Evolutionary conservation across 2,888 invertebrate genomes (phyloP), one percentile per base, ranked within the genome.

Genomic region (Abrostola tripartita): DNA sequence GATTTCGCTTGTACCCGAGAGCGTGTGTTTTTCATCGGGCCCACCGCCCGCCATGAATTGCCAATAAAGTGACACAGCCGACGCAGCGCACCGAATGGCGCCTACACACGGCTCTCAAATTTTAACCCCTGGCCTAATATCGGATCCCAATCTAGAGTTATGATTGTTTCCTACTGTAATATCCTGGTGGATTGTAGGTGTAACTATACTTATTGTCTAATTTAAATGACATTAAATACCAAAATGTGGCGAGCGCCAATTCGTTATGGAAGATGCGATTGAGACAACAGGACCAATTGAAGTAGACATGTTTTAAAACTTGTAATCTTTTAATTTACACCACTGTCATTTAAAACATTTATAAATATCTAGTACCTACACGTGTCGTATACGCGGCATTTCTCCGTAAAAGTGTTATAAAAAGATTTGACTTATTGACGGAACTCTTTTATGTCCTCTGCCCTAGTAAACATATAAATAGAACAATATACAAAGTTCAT

Each of bases 1-100:
- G 85, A 85, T 85, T 84, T 81, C 68, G 74, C 74, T 75, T 69
- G 77, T 78, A 76, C 49, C 65, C 37, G 68, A 66, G 66, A 69
- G 68, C 68, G 77, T 67, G 73, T 68, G 82, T 81, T 83, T 85
- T 85, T 80, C 73, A 67, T 76, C 61, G 67, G 58, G 37, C 49
- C 68, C 64, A 64, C 61, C 14, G 61, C 36, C 59, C 60, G 60
- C 69, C 65, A 75, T 71, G 76, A 79, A 79, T 74, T 67, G 73
- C 64, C 74, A 76, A 79, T 79, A 86, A 86, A 83, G 75, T 77
- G 81, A 70, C 78, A 72, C 64, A 61, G 62, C 60, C 69, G 49
- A 50, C 51, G 38, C 38, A 50, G 56, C 71, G 61, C 65, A 60
- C 75, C 76, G 78, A 82, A 82, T 82, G 76, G 81, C 81, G 72